These are phyloP conservation scores for Hypotaenidia philippensis DNA, from an alignment of 2,797 vertebrate species.

Conservation along the genomic window DNA sequence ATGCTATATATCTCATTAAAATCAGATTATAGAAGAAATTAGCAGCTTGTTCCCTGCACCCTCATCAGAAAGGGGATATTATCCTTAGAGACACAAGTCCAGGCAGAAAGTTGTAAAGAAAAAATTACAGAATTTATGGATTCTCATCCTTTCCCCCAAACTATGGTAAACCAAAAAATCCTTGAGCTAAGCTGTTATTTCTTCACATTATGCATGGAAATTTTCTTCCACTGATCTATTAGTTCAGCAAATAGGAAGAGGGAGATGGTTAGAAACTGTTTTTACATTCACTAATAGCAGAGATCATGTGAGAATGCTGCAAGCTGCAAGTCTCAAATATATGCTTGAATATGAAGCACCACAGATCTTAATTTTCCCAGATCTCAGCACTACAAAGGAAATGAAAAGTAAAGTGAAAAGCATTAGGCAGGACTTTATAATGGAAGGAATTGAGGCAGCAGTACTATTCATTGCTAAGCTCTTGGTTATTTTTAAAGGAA, in stretches of 20 bases:
- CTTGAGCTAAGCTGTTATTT: constrained; percentile 29
- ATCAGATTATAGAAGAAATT: background rate
- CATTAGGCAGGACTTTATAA: constrained; percentile 55
- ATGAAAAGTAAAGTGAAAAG: constrained; percentile 59
- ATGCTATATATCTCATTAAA: background rate
- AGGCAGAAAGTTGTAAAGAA: background rate
- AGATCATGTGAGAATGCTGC: constrained; percentile 43
- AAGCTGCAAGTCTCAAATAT: constrained; percentile 49
- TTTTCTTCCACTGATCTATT: constrained; percentile 44
- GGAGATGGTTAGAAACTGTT: constrained; percentile 37
- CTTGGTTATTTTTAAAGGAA: constrained; percentile 64
- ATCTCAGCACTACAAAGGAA: constrained; percentile 62
- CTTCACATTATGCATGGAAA: constrained; percentile 34
- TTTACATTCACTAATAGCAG: constrained; percentile 49
- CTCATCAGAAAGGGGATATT: background rate
- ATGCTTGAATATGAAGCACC: constrained; percentile 32
- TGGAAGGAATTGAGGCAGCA: constrained; percentile 63
- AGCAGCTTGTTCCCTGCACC: background rate
- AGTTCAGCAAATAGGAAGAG: constrained; percentile 43
- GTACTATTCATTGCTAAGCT: constrained; percentile 68
- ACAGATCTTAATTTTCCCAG: constrained; percentile 61
- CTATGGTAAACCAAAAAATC: constrained; percentile 27
- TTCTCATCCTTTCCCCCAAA: background rate
- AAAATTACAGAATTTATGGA: background rate
- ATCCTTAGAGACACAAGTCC: background rate